These are phyloP conservation scores for Papilio gigon DNA, from an alignment of 2,888 invertebrate species.

Conservation along the genomic window DNA sequence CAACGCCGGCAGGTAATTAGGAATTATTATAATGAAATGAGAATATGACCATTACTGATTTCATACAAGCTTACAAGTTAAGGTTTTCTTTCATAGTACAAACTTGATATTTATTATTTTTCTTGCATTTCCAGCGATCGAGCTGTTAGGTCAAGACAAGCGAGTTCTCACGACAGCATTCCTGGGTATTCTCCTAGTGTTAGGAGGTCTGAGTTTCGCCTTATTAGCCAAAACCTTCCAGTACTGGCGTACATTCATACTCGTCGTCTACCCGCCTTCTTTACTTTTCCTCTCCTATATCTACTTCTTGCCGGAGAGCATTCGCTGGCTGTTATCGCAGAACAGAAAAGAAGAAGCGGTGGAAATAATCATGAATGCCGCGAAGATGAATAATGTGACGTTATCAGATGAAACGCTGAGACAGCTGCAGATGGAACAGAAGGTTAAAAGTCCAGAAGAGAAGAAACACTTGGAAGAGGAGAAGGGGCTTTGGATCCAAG, in stretches of 20 bases:
- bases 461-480: constrained; percentile 54
- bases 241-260: constrained; percentile 87
- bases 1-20: too few species aligned
- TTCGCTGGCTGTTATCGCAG: constrained; percentile 89
- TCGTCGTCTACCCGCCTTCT: constrained; percentile 87
- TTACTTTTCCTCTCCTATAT: constrained; percentile 85
- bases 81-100: too few species aligned
- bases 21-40: too few species aligned
- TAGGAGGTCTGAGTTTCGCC: constrained; percentile 87
- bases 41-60: too few species aligned
- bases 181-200: constrained; percentile 79
- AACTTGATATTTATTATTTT: not conserved
- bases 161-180: constrained; percentile 73
- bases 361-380: constrained; percentile 83
- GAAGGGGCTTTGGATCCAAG: constrained; percentile 65
- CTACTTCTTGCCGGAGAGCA: constrained; percentile 88
- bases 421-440: constrained; percentile 67
- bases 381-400: constrained; percentile 83
- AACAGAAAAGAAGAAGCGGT: constrained; percentile 86
- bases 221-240: constrained; percentile 85
- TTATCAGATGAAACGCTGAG: constrained; percentile 71
- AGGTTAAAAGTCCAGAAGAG: constrained; percentile 55
- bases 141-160: constrained; percentile 73
- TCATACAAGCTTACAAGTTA: too few species aligned
- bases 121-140: constrained; percentile 65